Percentiles rank a stretch among this genome's conserved stretches.
phyloP scores from a whole-genome alignment of 2,797 vertebrate species.

The Sebastes kiyomatsui region DNA sequence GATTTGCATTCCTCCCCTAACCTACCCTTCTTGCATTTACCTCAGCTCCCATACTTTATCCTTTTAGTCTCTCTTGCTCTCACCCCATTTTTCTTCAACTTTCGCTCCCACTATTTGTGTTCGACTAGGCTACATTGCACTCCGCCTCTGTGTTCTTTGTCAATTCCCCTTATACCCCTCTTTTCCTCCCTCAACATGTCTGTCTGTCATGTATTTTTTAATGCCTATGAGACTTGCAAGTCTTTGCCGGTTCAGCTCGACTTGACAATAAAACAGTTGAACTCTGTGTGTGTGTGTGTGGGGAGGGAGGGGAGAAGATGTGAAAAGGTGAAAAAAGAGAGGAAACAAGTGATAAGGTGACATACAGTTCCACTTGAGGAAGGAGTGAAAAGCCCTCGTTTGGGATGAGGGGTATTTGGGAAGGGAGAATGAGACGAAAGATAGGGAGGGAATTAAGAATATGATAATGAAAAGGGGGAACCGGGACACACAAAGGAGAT shows the following conservation, averaged over 20 bases:
- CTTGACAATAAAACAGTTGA: slow-evolving; percentile 53
- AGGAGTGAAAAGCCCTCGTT: not conserved
- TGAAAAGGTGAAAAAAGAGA: not conserved
- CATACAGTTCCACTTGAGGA: not conserved
- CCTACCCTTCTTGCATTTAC: not conserved
- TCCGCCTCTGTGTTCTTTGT: slow-evolving; percentile 22
- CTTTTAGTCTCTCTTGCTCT: not conserved
- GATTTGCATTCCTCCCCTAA: slow-evolving; percentile 4
- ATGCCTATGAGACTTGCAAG: slow-evolving; percentile 53
- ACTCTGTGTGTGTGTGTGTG: not conserved
- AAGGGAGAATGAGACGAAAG: not conserved
- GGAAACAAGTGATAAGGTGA: not conserved
- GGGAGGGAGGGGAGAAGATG: not conserved
- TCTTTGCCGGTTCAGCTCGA: slow-evolving; percentile 36
- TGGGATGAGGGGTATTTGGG: not conserved
- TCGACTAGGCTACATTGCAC: not conserved
- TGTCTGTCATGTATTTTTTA: slow-evolving; percentile 60
- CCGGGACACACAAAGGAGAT: not conserved
- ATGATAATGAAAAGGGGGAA: not conserved
- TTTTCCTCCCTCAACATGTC: slow-evolving; percentile 35
- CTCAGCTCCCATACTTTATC: not conserved
- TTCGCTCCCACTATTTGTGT: slow-evolving; percentile 30
- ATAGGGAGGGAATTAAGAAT: not conserved
- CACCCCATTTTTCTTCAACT: not conserved
- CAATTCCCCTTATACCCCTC: slow-evolving; percentile 38